Conservation (phyloP, 2,113 vertebrate genomes). For the Fregetta grallaria region DNA sequence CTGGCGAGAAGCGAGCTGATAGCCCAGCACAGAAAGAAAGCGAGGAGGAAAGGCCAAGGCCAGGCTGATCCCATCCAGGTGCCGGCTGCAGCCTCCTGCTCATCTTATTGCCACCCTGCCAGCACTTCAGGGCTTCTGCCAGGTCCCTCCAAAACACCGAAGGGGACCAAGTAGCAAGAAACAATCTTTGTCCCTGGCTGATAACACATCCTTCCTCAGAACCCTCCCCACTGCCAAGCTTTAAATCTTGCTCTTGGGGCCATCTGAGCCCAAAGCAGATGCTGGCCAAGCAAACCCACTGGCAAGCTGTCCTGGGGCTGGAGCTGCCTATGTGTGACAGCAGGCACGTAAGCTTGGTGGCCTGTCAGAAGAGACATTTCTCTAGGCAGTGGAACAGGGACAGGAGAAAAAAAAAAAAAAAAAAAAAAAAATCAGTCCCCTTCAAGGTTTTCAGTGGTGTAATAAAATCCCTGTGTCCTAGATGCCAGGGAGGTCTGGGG, state of each 20-base stretch:
- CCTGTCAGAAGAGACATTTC: not conserved
- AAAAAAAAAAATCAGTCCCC: not conserved
- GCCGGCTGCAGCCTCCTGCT: not conserved
- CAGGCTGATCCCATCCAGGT: not conserved
- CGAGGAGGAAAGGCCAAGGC: not conserved
- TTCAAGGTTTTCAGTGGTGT: not conserved
- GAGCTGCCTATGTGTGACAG: not conserved
- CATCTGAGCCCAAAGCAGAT: not conserved
- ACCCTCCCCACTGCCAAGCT: not conserved
- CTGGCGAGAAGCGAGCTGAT: not conserved
- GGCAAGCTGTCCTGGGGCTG: not conserved
- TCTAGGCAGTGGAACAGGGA: not conserved
- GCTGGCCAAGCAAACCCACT: not conserved
- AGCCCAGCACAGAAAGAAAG: not conserved
- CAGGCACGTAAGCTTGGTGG: not conserved
- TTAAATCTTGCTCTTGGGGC: not conserved
- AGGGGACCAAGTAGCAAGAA: not conserved
- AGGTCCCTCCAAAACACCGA: not conserved
- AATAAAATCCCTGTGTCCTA: conserved; percentile 55
- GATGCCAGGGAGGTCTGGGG: conserved; percentile 36
- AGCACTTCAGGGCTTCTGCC: not conserved
- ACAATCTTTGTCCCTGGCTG: not conserved
- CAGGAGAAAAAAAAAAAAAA: not conserved
- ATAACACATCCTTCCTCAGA: not conserved
- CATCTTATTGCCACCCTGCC: not conserved